Percentiles rank a stretch among this genome's conserved stretches.
Conservation (phyloP, 2,888 invertebrate species). For the Cotesia congregata region DNA sequence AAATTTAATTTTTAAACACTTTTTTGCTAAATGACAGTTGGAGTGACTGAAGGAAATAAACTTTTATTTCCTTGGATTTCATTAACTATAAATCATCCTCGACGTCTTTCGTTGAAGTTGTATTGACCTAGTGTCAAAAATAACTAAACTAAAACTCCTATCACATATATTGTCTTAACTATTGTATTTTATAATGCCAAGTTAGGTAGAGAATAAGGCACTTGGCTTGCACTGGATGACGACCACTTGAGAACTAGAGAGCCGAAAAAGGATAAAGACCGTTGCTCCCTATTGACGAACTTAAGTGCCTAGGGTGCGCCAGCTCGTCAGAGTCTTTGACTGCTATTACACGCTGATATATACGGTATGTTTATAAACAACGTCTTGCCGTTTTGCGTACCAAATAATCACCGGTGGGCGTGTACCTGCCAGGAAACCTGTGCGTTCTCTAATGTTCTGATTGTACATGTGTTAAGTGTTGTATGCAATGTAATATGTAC, state of each 20-base stretch:
- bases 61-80: background rate
- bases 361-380: background rate
- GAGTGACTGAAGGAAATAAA: background rate
- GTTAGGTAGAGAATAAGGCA: background rate
- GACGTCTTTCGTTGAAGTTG: slow-evolving; percentile 49
- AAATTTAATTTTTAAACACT: background rate
- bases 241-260: slow-evolving; percentile 29
- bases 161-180: slow-evolving; percentile 9
- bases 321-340: slow-evolving; percentile 14
- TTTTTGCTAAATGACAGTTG: background rate
- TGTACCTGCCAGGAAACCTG: slow-evolving; percentile 14
- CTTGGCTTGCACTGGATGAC: slow-evolving; percentile 20
- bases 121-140: slow-evolving; percentile 40
- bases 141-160: slow-evolving; percentile 22
- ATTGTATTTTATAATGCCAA: slow-evolving; percentile 12
- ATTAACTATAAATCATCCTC: slow-evolving; percentile 47
- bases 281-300: slow-evolving; percentile 15
- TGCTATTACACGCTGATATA: background rate
- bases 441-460: background rate
- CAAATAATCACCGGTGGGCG: slow-evolving; percentile 19
- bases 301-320: slow-evolving; percentile 37
- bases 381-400: background rate
- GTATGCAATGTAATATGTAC: too few relatives aligned
- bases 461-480: too few relatives aligned
- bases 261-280: slow-evolving; percentile 36